Evolutionary conservation across 92 coral and sea anemone genomes (phyloP).

Genomic region (Umimayanthus kanabou): DNA sequence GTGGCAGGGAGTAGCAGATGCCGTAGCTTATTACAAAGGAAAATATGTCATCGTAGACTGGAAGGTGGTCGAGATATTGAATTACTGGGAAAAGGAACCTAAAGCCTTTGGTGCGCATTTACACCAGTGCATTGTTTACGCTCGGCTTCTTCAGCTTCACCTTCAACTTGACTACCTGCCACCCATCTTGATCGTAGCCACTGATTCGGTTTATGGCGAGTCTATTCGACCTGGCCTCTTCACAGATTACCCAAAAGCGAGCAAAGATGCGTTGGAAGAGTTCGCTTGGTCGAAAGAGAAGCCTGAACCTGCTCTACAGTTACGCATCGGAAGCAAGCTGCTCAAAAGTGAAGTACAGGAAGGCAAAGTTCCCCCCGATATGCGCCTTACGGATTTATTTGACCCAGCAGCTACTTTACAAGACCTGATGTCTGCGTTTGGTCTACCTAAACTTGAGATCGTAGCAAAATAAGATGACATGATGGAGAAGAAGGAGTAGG

Average conservation of each 20-base stretch:
- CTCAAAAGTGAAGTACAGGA: no score
- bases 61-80: slow-evolving; percentile 35
- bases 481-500: no score
- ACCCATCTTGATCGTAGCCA: slow-evolving; percentile 47
- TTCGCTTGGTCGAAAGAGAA: neutral
- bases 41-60: slow-evolving; percentile 52
- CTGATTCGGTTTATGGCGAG: neutral
- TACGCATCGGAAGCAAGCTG: neutral
- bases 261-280: slow-evolving; percentile 27
- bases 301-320: neutral
- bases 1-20: slow-evolving; percentile 28
- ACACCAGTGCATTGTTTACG: slow-evolving; percentile 61
- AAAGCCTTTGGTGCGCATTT: slow-evolving; percentile 10
- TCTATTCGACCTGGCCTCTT: slow-evolving; percentile 32
- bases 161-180: slow-evolving; percentile 48
- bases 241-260: slow-evolving; percentile 36
- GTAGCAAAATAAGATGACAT: no score
- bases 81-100: neutral
- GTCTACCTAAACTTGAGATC: no score
- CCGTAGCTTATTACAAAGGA: slow-evolving; percentile 37
- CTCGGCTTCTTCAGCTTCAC: slow-evolving; percentile 51
- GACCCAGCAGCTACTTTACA: no score
- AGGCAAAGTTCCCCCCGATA: no score
- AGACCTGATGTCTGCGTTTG: no score
- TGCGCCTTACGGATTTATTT: no score